Conservation (phyloP, 2,888 invertebrate species). For the Tipula vernalis region DNA sequence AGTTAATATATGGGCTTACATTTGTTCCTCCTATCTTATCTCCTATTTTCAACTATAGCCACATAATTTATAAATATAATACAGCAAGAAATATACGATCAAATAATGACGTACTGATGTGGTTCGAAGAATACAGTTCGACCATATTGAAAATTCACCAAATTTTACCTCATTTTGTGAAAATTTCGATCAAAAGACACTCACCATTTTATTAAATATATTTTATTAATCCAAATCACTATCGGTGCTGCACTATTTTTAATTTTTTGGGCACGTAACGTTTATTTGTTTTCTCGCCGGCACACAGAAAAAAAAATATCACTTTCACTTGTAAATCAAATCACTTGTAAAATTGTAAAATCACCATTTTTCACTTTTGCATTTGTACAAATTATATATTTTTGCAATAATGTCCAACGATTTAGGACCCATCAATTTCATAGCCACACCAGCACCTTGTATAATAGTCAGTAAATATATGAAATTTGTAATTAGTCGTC, state of each 20-base stretch:
- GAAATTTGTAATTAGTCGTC: background rate
- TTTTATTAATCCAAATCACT: background rate
- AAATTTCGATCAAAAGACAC: background rate
- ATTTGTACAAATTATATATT: background rate
- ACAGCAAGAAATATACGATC: background rate
- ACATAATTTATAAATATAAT: background rate
- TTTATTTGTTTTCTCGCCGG: background rate
- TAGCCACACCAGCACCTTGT: background rate
- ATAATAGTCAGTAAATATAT: background rate
- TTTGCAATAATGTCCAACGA: background rate
- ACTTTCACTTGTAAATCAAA: background rate
- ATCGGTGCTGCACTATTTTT: background rate
- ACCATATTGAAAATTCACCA: background rate
- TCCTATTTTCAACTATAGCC: background rate
- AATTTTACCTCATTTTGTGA: background rate
- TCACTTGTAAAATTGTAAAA: background rate
- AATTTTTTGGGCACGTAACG: background rate
- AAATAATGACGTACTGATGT: background rate
- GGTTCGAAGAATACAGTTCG: background rate
- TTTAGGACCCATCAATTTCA: background rate
- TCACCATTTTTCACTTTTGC: background rate
- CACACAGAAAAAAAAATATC: background rate
- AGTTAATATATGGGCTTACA: background rate
- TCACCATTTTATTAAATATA: background rate
- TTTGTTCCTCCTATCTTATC: background rate